Base-by-base conservation (phyloP, 2,888 invertebrate species). In the Keiferia lycopersicella region DNA sequence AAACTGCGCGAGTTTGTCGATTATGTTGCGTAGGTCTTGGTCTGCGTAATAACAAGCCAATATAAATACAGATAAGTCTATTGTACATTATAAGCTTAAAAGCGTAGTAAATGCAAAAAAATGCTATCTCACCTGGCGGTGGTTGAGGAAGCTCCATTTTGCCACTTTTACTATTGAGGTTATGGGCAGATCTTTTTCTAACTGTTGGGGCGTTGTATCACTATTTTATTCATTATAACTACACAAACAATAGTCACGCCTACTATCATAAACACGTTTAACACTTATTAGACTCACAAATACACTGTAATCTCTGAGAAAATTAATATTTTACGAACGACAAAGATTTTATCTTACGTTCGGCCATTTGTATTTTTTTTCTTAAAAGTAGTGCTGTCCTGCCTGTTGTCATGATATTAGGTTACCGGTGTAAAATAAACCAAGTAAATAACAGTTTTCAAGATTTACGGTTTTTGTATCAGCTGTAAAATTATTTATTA, bases 1-100 rank as follows among this genome's bases (percentile, higher is more conserved):
- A 94, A 99, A 99, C 88, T 98, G 98, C 14, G 99, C 99, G 77
- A 99, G 93, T 93, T 99, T 99, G 93, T 99, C 99, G 80, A 99
- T 99, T 81, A 99, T 98, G 92, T 98, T 98, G 82, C 97, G 95
- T 79, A 98, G 94, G 84, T 99, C 98, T 80, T 96, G 96, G 93
- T 99, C 99, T 96, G 84, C 88, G 65, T 67, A 65, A 30, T 16
- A 66, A 56, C 1, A 51, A 56, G 16, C n/a, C n/a, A 16, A 34
- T 8, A 11, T 51, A 22, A 20, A 20, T 51, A 34, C 2, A 12
- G 8, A 30, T 18, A 6, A n/a, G 1, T 30, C 8, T 8, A 30
- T n/a, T 34, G 7, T 10, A 16, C 30, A 56, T 16, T 56, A 3
- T n/a, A 56, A 34, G 34, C 6, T 2, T 53, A 26, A 14, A 4